These are phyloP conservation scores for Apaloderma vittatum DNA, from an alignment of 2,113 vertebrate genomes.

Conservation along the genomic window DNA sequence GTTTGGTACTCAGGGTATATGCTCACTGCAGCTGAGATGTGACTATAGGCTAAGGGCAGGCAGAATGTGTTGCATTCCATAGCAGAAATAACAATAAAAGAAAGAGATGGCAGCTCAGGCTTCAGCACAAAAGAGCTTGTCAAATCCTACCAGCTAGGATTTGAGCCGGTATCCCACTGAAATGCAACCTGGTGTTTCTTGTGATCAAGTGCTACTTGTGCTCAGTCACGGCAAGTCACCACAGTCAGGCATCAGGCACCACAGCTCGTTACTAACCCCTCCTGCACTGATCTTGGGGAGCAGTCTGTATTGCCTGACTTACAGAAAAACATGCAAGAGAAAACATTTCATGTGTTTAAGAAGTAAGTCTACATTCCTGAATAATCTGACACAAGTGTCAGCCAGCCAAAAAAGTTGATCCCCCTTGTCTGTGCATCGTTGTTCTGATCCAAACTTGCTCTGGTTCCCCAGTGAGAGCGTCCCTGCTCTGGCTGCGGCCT, in stretches of 20 bases:
- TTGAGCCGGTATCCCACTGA: not conserved
- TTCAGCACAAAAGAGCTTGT: not conserved
- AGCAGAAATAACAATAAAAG: not conserved
- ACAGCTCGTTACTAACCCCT: not conserved
- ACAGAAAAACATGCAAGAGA: not conserved
- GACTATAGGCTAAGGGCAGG: not conserved
- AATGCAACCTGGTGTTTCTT: not conserved
- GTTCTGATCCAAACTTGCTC: not conserved
- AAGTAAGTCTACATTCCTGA: not conserved
- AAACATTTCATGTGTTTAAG: conserved; percentile 6
- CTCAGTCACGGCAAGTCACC: not conserved
- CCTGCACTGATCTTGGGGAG: not conserved
- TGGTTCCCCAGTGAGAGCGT: not conserved
- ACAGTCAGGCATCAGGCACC: not conserved
- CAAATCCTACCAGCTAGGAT: not conserved
- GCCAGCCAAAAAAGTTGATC: not conserved
- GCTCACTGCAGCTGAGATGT: not conserved
- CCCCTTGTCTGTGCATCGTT: accelerated
- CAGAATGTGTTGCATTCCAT: not conserved
- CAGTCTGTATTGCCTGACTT: not conserved
- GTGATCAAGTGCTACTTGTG: not conserved
- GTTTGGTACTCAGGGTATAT: not conserved
- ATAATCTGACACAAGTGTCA: not conserved
- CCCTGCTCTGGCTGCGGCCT: not conserved
- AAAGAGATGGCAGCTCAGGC: not conserved